These are phyloP conservation scores for Rhagologus leucostigma DNA, from an alignment of 2,113 vertebrate species.

Conservation along the genomic window DNA sequence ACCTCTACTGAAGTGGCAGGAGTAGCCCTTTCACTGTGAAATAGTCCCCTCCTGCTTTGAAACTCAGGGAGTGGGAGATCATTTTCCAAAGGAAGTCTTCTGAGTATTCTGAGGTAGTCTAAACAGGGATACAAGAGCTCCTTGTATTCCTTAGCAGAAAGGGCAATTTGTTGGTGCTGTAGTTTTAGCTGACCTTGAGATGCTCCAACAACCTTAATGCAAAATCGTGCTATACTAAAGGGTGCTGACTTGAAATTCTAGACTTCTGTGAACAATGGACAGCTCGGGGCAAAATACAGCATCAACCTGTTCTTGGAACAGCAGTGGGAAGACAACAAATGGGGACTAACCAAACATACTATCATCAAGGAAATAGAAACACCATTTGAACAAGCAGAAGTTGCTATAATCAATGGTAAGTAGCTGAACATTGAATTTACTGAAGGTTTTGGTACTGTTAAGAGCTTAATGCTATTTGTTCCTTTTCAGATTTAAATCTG, in stretches of 20 bases:
- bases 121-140: neutral
- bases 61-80: neutral
- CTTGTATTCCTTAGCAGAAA: neutral
- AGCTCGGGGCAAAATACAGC: constrained; percentile 5
- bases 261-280: constrained; percentile 42
- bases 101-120: neutral
- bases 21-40: neutral
- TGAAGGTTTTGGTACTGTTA: neutral
- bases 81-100: neutral
- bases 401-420: constrained; percentile 41
- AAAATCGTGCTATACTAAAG: neutral
- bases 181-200: neutral
- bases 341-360: constrained; percentile 46
- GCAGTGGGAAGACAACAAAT: constrained; percentile 55
- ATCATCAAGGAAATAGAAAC: constrained; percentile 58
- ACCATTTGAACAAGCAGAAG: constrained; percentile 8
- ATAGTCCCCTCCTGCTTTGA: neutral
- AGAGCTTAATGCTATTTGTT: neutral
- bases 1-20: neutral
- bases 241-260: neutral
- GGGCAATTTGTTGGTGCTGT: neutral
- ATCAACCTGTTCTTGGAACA: constrained; percentile 62
- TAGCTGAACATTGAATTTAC: neutral
- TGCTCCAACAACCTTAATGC: neutral
- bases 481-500: constrained; percentile 51